Base-by-base conservation (phyloP, 2,888 invertebrate genomes). In the Sceliomorpha sp. region DNA sequence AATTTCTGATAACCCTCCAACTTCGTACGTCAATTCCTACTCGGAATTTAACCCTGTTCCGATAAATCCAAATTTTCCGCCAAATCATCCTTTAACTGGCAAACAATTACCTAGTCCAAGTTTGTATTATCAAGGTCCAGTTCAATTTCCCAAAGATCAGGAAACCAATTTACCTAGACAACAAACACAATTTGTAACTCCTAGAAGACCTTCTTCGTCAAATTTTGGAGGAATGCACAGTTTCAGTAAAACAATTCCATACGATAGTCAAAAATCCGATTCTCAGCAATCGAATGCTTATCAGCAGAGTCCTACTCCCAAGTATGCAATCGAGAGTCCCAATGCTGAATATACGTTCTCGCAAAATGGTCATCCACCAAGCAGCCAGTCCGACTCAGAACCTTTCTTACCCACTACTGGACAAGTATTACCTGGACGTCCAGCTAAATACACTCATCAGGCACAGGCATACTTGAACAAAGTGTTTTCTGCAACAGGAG, bases 101-200 rank as follows among this genome's bases (percentile, higher is more conserved):
- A n/a, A 40, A 40, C 5, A 29, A 10, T 3, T 39, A 39, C 8
- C 15, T 15, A 9, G 10, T 8, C 1, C 34, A 34, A n/a, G 10
- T 40, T 68, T 84, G 15, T 71, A 81, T 15, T 85, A 86, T 3
- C 86, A 86, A 62, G 82, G 79, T 12, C 88, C 88, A 0, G 76
- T 84, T 1, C 85, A 86, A 27, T 88, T 88, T 31, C 86, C 85
- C 5, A 60, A 63, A 1, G 76, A 80, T 31, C 63, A 76, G n/a
- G 78, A 78, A 6, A 9, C 58, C 0, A 44, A 13, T 14, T 60
- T 51, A 13, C 67, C 60, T 8, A 8, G 67, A 17, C 60, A 70
- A 44, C 29, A 73, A 8, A 76, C 67, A 14, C 75, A 69, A 2
- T 85, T 82, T 51, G 74, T 80, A 2, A 79, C 84, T 2, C 68